phyloP scores from a whole-genome alignment of 1,140 invertebrate species.

The Drosophila parvula region DNA sequence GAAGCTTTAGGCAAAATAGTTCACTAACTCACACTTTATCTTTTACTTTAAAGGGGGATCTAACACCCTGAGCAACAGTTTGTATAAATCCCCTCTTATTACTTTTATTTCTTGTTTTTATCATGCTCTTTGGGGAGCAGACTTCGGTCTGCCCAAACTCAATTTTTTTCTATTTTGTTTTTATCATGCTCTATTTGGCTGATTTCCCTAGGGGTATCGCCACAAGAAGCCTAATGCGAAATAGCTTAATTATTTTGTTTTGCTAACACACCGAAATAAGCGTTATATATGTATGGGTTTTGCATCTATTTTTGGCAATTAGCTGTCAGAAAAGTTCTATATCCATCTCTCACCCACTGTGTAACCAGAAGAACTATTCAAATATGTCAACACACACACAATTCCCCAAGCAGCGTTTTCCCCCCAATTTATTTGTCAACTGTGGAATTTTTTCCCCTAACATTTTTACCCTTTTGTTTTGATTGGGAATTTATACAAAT shows the following conservation, averaged over 20 bases:
- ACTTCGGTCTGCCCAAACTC: not conserved
- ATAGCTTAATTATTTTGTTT: constrained; percentile 77
- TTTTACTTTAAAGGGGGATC: not conserved
- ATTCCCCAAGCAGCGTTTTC: constrained; percentile 9
- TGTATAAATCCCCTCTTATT: not conserved
- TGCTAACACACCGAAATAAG: constrained; percentile 27
- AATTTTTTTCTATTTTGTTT: constrained; percentile 22
- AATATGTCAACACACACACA: constrained; percentile 45
- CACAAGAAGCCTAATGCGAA: constrained; percentile 48
- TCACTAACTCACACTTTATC: not conserved
- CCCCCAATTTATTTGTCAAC: constrained; percentile 28
- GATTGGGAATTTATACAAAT: constrained; percentile 69
- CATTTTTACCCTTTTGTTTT: constrained; percentile 43
- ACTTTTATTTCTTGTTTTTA: constrained; percentile 2
- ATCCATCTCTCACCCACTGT: not conserved
- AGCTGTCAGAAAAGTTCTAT: constrained; percentile 3
- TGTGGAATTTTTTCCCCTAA: constrained; percentile 53
- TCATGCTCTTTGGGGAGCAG: not conserved
- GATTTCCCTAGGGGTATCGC: constrained; percentile 12
- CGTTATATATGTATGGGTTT: constrained; percentile 4
- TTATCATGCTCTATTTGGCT: constrained; percentile 33
- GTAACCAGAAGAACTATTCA: constrained; percentile 27
- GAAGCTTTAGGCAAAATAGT: constrained; percentile 13
- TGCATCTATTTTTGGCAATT: constrained; percentile 57
- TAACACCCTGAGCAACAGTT: not conserved